phyloP scores from a whole-genome alignment of 2,113 vertebrate species.

The Setophaga kirtlandii region DNA sequence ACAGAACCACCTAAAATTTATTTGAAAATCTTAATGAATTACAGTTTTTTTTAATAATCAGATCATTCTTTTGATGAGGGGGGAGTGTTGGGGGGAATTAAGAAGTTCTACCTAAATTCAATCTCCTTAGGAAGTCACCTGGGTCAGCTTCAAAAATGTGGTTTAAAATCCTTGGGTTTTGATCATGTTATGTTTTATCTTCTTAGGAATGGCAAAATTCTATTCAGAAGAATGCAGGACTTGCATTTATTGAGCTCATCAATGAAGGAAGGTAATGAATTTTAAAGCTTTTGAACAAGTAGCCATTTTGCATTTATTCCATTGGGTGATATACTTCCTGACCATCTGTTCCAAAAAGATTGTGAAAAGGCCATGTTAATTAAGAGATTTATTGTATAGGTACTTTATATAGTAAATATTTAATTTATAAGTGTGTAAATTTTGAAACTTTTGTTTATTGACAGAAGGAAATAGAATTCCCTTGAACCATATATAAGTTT shows the following conservation, averaged over 20 bases:
- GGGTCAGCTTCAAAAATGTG: constrained; percentile 7
- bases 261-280: constrained; percentile 96
- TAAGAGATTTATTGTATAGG: neutral
- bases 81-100: neutral
- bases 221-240: constrained; percentile 97
- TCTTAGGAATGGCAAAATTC: constrained; percentile 99
- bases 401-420: neutral
- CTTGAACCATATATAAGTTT: neutral
- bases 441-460: constrained; percentile 1
- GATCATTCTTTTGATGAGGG: neutral
- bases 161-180: constrained; percentile 41
- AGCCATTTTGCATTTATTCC: constrained; percentile 58
- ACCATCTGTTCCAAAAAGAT: constrained; percentile 66
- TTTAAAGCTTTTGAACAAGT: constrained; percentile 61
- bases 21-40: neutral
- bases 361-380: constrained; percentile 30
- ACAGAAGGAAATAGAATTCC: neutral
- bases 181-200: constrained; percentile 64
- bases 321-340: constrained; percentile 41
- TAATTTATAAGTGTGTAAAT: constrained; percentile 20
- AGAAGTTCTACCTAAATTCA: neutral
- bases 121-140: neutral
- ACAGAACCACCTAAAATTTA: neutral
- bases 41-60: neutral
- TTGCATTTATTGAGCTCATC: constrained; percentile 98